Conservation (phyloP, 1,140 invertebrate species). For the Calosoma granatense region DNA sequence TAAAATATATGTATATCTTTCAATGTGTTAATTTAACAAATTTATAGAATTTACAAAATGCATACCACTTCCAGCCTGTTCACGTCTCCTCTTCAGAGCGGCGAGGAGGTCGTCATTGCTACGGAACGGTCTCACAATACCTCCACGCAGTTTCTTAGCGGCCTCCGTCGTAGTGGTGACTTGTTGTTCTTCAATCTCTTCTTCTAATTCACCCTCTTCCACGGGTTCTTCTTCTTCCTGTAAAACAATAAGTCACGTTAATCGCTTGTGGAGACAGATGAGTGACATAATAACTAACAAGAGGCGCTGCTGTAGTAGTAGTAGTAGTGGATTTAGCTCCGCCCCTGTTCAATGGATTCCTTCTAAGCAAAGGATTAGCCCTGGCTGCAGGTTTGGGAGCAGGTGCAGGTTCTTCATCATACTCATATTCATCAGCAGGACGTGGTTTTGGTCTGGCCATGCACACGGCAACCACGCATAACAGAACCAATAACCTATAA, state of each 20-base stretch:
- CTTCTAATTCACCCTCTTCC: slow-evolving; percentile 32
- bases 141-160: slow-evolving; percentile 48
- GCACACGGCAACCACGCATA: slow-evolving; percentile 22
- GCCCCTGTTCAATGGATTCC: slow-evolving; percentile 25
- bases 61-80: slow-evolving; percentile 37
- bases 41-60: not conserved
- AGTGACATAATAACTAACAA: slow-evolving; percentile 7
- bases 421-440: slow-evolving; percentile 27
- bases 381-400: slow-evolving; percentile 24
- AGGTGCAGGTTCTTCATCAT: slow-evolving; percentile 27
- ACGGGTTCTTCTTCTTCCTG: slow-evolving; percentile 37
- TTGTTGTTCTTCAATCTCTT: slow-evolving; percentile 35
- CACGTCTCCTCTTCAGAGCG: slow-evolving; percentile 52
- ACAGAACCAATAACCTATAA: slow-evolving; percentile 20
- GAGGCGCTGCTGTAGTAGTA: slow-evolving; percentile 23
- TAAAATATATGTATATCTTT: too few species aligned
- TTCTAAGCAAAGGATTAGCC: slow-evolving; percentile 24
- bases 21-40: too few species aligned
- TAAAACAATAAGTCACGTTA: not conserved
- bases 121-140: slow-evolving; percentile 54
- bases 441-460: slow-evolving; percentile 16
- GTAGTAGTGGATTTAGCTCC: slow-evolving; percentile 20
- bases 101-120: slow-evolving; percentile 63
- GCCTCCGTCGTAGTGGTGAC: slow-evolving; percentile 48
- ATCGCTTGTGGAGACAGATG: too few species aligned